These are phyloP conservation scores for Toxotes jaculatrix DNA, from an alignment of 2,113 vertebrate species.

Conservation along the genomic window DNA sequence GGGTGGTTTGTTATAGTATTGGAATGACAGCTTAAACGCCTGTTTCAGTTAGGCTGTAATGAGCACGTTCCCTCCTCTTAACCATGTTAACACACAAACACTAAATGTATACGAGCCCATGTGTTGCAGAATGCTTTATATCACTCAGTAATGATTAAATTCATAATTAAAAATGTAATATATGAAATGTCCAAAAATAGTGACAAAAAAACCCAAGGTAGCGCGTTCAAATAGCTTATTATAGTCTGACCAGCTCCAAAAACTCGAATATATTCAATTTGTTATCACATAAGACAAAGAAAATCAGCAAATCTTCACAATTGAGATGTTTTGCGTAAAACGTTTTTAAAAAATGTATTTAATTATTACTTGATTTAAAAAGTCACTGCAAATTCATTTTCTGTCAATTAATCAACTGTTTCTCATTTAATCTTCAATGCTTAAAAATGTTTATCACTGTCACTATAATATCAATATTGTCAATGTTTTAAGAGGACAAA, in stretches of 20 bases:
- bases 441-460: neutral
- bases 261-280: neutral
- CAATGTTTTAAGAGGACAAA: neutral
- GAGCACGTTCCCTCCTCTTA: slow-evolving; percentile 13
- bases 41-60: slow-evolving; percentile 50
- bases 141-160: slow-evolving; percentile 1
- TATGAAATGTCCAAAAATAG: neutral
- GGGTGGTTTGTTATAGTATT: slow-evolving; percentile 65
- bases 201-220: neutral
- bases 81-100: slow-evolving; percentile 16
- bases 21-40: slow-evolving; percentile 44
- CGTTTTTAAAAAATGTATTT: neutral
- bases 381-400: neutral
- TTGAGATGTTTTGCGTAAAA: neutral
- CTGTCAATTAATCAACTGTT: neutral
- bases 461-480: neutral
- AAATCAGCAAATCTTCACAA: neutral
- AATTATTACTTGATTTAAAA: neutral
- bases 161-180: neutral
- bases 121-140: neutral
- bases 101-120: neutral
- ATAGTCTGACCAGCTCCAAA: neutral
- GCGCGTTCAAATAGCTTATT: neutral
- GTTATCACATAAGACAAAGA: neutral
- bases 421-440: neutral